phyloP scores from a whole-genome alignment of 2,888 invertebrate species.

The Pedicia rivosa region DNA sequence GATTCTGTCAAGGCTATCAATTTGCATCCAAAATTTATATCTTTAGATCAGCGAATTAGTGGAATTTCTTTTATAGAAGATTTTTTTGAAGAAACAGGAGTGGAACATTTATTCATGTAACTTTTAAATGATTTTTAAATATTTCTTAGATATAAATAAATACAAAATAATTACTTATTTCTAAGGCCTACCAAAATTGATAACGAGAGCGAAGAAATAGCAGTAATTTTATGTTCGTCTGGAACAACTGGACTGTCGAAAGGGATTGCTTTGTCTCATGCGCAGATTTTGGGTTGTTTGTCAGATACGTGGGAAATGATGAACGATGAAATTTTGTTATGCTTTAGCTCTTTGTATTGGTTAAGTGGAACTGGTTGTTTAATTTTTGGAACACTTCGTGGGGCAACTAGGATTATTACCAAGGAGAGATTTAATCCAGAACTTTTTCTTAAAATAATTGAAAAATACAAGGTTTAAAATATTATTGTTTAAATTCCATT shows the following conservation, averaged over 20 bases:
- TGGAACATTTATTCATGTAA: constrained; percentile 4
- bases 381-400: not conserved
- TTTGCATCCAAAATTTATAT: constrained; percentile 2
- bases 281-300: not conserved
- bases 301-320: not conserved
- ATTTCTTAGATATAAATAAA: not conserved
- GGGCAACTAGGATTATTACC: constrained; percentile 1
- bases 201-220: not conserved
- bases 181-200: not conserved
- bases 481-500: no score
- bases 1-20: not conserved
- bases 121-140: not conserved
- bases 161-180: not conserved
- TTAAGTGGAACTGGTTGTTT: not conserved
- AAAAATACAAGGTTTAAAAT: constrained; percentile 2
- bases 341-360: not conserved
- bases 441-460: not conserved
- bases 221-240: constrained; percentile 6
- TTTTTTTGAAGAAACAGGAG: constrained; percentile 2
- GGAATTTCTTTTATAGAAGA: not conserved
- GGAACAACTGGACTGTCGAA: constrained; percentile 5
- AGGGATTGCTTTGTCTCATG: constrained; percentile 5
- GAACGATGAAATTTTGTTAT: not conserved
- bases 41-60: constrained; percentile 1
- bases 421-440: constrained; percentile 4